Percentiles rank a stretch among this genome's conserved stretches.
These are phyloP conservation scores for Forbesichthys papilliferus DNA, from an alignment of 2,113 vertebrate genomes.

Conservation along the genomic window DNA sequence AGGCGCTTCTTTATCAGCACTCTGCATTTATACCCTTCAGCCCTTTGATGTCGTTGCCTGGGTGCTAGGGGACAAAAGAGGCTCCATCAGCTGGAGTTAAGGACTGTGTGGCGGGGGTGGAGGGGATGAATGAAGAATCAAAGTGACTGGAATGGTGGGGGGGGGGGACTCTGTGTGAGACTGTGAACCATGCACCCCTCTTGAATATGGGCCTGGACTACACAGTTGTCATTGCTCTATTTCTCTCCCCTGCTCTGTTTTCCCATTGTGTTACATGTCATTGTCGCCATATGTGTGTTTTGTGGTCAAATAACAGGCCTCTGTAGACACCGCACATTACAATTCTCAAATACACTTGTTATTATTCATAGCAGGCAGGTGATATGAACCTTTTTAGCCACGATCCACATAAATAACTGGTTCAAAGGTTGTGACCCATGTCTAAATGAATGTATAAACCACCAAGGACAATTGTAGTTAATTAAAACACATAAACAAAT, in stretches of 20 bases:
- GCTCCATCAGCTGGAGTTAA: conserved; percentile 81
- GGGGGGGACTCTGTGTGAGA: conserved; percentile 66
- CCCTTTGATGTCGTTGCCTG: conserved; percentile 92
- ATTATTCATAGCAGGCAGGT: conserved; percentile 18
- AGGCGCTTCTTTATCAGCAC: conserved; percentile 75
- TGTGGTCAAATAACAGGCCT: conserved; percentile 16
- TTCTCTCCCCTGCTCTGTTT: neutral
- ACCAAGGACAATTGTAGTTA: too few relatives aligned
- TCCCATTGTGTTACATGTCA: conserved; percentile 38
- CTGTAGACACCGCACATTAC: conserved; percentile 35
- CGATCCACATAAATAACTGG: too few relatives aligned
- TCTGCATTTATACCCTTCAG: conserved; percentile 72
- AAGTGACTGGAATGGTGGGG: conserved; percentile 69
- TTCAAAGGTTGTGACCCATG: too few relatives aligned
- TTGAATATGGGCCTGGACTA: conserved; percentile 61
- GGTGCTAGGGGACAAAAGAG: conserved; percentile 81
- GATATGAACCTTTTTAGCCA: too few relatives aligned
- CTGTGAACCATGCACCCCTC: conserved; percentile 67
- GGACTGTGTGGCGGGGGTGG: conserved; percentile 57
- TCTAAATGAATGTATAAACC: neutral
- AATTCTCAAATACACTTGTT: conserved; percentile 14
- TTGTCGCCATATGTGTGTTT: conserved; percentile 42
- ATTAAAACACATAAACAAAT: too few relatives aligned
- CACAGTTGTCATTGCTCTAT: conserved; percentile 56
- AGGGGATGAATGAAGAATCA: conserved; percentile 73